Evolutionary conservation across 2,113 vertebrate genomes (phyloP), one percentile per base, ranked within the genome.

Genomic region (Riparia riparia): DNA sequence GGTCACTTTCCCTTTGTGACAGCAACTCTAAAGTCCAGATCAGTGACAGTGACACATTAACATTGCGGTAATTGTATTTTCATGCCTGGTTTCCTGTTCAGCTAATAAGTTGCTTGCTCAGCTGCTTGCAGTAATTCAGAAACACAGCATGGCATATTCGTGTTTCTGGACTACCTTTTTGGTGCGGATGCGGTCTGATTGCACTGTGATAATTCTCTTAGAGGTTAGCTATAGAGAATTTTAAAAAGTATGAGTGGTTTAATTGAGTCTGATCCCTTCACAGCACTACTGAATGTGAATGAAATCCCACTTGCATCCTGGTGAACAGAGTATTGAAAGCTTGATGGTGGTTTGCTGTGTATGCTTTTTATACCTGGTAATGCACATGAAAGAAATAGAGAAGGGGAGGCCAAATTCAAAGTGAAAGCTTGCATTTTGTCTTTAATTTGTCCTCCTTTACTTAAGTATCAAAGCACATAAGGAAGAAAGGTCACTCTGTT

Each of bases 31-130:
- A 88, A 97, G 82, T 93, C 90, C 83, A 68, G 73, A 91, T 82
- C 20, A 68, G 87, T 88, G 97, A 91, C 94, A 97, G 95, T 91
- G 96, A 93, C 89, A 92, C 91, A 95, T 95, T 90, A 97, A 91
- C 80, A 82, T 97, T 95, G 92, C 72, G 58, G 60, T 97, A 96
- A 97, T 97, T 97, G 95, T 96, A 88, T 97, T 98, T 97, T 96
- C 94, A 94, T 85, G 96, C 66, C 90, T 22, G 73, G 71, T 90
- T 98, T 98, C 96, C 97, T 97, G 92, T 96, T 96, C 94, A 85
- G 68, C 69, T 95, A 93, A 92, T 90, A 89, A 77, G 82, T 89
- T 97, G 97, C 98, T 98, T 98, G 96, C 96, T 98, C 98, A 98
- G 98, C 97, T 98, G 97, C 95, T 95, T 95, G 87, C 11, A 51